A percentile compares a stretch with the other conserved stretches of the same genome.
Conservation (phyloP, 2,797 vertebrate genomes). For the Arnoldichthys spilopterus region DNA sequence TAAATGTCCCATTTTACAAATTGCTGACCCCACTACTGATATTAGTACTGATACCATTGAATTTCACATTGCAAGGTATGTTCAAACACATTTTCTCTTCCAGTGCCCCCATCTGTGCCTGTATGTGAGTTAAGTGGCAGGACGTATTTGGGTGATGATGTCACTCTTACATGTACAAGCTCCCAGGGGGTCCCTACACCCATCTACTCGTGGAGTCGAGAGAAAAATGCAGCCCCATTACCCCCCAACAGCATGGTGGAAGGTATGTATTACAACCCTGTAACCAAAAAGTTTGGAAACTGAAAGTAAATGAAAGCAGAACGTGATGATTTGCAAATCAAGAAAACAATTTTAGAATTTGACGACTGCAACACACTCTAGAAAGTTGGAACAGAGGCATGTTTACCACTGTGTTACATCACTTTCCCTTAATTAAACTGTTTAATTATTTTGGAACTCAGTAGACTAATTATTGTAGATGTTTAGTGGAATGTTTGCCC, state of each 20-base stretch:
- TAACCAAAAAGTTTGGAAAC: no score
- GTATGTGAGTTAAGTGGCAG: conserved; percentile 66
- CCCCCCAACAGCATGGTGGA: conserved; percentile 67
- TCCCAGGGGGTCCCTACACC: conserved; percentile 67
- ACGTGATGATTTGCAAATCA: no score
- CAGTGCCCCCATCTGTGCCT: conserved; percentile 74
- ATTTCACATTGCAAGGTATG: neutral
- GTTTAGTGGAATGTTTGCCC: no score
- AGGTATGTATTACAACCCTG: conserved; percentile 63
- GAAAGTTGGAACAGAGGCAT: no score
- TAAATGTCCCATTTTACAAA: neutral
- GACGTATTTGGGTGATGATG: conserved; percentile 65
- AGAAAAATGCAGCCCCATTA: conserved; percentile 58
- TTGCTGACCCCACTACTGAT: neutral
- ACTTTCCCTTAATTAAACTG: no score
- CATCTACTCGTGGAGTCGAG: conserved; percentile 70
- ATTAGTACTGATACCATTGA: neutral
- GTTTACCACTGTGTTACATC: no score
- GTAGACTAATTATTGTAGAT: no score
- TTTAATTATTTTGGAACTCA: no score
- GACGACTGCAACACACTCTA: no score
- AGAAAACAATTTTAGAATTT: no score
- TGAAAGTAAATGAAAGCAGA: no score
- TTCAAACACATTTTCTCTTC: neutral
- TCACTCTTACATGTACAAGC: conserved; percentile 69